Base-by-base conservation (phyloP, 2,888 invertebrate genomes). In the Perithous albicinctus region DNA sequence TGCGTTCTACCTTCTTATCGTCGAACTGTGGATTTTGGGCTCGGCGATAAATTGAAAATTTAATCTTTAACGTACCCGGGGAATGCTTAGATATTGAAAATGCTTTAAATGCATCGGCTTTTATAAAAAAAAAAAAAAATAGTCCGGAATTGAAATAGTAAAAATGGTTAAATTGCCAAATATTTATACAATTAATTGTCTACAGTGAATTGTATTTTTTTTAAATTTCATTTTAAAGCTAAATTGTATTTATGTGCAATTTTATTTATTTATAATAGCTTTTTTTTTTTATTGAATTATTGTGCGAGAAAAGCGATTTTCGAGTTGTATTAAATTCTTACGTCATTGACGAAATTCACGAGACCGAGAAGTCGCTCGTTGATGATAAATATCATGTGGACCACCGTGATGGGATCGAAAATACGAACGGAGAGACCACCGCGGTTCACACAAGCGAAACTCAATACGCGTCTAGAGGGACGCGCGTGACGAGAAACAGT, bases 401-500 rank as follows among this genome's bases (percentile, higher is more conserved):
- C 88, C 87, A 87, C 87, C 87, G 56, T 80, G 59, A 70, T 69
- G 59, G 80, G 77, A 78, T 76, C 63, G 76, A 85, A 86, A 87
- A 85, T 82, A 86, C 64, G 82, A 81, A 32, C 51, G 54, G 41
- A 69, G 41, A 69, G 61, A 74, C 69, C 82, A 69, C 61, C 81
- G 73, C 59, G 80, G 78, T 77, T 74, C 78, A 72, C 74, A 67
- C 75, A 56, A 78, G 59, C 79, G 85, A 82, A 84, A 88, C 83
- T 86, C 87, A 88, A 89, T 88, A 89, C 88, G 84, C 82, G 80
- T 69, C 64, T 67, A 61, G 79, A 46, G 41, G 80, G 64, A 32
- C 67, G 73, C 77, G 66, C 64, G 67, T 88, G 90, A 90, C 88
- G 84, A 83, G 87, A 83, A 77, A 82, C 91, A 90, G 85, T 87